phyloP scores from a whole-genome alignment of 2,113 vertebrate genomes.

The Orthonyx spaldingii region DNA sequence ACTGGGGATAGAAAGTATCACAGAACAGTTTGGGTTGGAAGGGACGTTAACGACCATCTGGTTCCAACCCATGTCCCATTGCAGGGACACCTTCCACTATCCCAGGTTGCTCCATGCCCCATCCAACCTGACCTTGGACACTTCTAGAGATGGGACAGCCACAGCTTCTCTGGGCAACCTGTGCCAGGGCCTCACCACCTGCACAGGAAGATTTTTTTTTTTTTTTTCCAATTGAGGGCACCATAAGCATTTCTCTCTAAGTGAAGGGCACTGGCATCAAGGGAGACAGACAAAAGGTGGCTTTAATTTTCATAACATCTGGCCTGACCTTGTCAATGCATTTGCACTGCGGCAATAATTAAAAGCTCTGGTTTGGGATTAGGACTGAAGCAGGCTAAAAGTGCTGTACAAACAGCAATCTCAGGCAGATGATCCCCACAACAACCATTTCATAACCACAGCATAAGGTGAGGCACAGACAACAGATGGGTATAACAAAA shows the following conservation, averaged over 20 bases:
- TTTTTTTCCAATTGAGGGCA: background rate
- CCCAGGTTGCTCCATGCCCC: background rate
- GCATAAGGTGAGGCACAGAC: constrained; percentile 1
- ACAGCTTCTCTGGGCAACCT: background rate
- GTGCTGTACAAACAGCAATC: background rate
- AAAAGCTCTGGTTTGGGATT: background rate
- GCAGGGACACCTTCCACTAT: background rate
- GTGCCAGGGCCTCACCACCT: background rate
- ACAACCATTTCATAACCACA: background rate
- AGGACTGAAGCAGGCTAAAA: background rate
- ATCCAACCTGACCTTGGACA: background rate
- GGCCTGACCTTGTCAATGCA: background rate
- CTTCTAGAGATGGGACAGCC: background rate
- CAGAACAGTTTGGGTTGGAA: background rate
- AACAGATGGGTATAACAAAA: background rate
- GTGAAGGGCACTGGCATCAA: background rate
- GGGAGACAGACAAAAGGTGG: background rate
- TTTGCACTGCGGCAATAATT: background rate
- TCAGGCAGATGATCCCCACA: background rate
- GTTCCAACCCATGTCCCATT: background rate
- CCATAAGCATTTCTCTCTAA: background rate
- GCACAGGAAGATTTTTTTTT: background rate
- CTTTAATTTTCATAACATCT: background rate
- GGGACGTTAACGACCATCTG: rapidly evolving
- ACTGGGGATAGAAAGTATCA: background rate